These are phyloP conservation scores for Trachurus trachurus DNA, from an alignment of 2,797 vertebrate genomes.

Conservation along the genomic window DNA sequence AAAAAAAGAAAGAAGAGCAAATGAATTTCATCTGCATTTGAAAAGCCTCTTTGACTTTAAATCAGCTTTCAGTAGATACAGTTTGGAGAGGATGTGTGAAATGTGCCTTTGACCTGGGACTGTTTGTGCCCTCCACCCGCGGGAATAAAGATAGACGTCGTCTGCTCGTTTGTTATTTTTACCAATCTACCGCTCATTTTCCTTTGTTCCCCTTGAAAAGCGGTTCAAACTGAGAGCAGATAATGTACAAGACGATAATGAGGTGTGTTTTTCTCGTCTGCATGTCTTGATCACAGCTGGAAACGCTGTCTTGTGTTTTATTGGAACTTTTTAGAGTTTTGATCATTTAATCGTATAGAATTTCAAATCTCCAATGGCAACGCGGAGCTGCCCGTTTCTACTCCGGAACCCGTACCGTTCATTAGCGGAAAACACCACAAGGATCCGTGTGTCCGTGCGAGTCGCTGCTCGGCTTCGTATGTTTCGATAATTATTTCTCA, in stretches of 20 bases:
- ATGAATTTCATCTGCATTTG: constrained; percentile 75
- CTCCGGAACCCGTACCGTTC: neutral
- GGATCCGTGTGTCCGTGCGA: neutral
- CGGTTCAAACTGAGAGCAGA: neutral
- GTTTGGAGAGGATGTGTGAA: constrained; percentile 48
- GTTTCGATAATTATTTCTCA: constrained; percentile 53
- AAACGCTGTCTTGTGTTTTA: neutral
- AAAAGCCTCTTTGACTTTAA: constrained; percentile 68
- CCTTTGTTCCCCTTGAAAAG: constrained; percentile 7
- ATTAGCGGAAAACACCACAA: constrained; percentile 8
- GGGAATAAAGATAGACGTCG: constrained; percentile 7
- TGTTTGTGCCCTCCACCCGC: constrained; percentile 34
- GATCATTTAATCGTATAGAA: neutral
- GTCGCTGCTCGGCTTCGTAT: neutral
- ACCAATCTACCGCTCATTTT: neutral
- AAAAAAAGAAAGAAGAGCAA: constrained; percentile 33
- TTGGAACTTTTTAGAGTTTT: neutral
- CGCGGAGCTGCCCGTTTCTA: neutral
- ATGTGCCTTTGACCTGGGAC: constrained; percentile 55
- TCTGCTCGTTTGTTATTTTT: neutral
- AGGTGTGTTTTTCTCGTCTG: neutral
- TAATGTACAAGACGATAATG: neutral
- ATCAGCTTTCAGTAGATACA: constrained; percentile 57
- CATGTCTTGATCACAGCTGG: neutral
- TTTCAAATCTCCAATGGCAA: constrained; percentile 16